A percentile compares a stretch with the other conserved stretches of the same genome.
These are phyloP conservation scores for Nomada fabriciana DNA, from an alignment of 2,888 invertebrate species.

Conservation along the genomic window DNA sequence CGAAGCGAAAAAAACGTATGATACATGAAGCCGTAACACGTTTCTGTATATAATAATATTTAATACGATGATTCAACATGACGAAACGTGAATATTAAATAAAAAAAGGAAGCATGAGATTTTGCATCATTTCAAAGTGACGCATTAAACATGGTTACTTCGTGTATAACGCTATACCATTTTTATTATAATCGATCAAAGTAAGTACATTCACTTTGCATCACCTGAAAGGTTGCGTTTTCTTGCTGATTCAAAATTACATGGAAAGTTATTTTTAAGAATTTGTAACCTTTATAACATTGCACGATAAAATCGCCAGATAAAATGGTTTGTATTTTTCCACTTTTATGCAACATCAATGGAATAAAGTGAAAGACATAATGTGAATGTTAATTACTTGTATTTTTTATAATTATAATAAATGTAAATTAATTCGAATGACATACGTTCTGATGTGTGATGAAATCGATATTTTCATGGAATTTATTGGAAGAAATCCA, in stretches of 20 bases:
- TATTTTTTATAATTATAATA: too few relatives aligned
- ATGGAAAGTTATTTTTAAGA: not conserved
- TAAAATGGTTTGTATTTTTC: not conserved
- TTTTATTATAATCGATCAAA: conserved; percentile 2
- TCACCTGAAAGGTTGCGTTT: not conserved
- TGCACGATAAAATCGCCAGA: not conserved
- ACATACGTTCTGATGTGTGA: too few relatives aligned
- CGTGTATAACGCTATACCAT: not conserved
- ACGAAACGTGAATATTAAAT: not conserved
- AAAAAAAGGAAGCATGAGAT: not conserved
- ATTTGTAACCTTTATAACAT: not conserved
- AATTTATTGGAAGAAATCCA: too few relatives aligned
- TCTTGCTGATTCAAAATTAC: not conserved
- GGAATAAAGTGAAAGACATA: not conserved
- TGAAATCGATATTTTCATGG: too few relatives aligned
- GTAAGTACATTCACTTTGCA: not conserved
- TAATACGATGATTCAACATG: not conserved
- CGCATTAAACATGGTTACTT: not conserved
- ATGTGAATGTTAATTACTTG: too few relatives aligned
- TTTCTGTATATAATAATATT: not conserved
- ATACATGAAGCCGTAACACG: not conserved
- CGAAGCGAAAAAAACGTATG: not conserved
- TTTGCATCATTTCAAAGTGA: not conserved
- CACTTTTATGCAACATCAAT: not conserved
- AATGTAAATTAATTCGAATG: too few relatives aligned